Evolutionary conservation across 2,888 invertebrate species (phyloP), one percentile per base, ranked within the genome.

Genomic region (Dryadula phaetusa): DNA sequence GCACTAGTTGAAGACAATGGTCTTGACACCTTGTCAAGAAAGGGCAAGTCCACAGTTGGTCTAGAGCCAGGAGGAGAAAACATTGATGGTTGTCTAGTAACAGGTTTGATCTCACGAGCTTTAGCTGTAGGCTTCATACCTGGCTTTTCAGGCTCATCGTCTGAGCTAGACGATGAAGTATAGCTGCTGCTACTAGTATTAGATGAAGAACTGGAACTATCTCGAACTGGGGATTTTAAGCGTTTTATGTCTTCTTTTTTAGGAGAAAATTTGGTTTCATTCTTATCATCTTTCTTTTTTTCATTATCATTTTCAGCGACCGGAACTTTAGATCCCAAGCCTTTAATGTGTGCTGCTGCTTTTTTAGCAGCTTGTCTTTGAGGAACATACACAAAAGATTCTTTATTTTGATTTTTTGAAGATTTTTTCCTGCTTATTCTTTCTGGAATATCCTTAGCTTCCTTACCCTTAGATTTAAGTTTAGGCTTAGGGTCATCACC

Each of bases 311-410:
- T 74, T 72, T 89, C 93, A 1, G 82, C 75, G 49, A 82, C 77
- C 34, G 94, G 93, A 76, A 94, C 70, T 72, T 93, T 93, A 60
- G 78, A 94, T 71, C 95, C 95, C 75, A 96, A 91, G 7, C 96
- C 96, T 82, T 97, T 97, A 64, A 98, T 96, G 80, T 97, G 97
- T 77, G 97, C 97, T 1, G 97, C 97, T 0, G 98, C 98, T 83
- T 98, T 98, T 83, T 97, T 97, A 12, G 98, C 98, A 0, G 98
- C 98, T 86, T 97, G 97, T 69, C 98, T 92, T 82, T 98, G 98
- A 1, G 98, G 98, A 22, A 98, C 98, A 83, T 97, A 97, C 0
- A 97, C 95, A 47, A 97, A 94, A 54, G 96, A 93, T 75, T 94
- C 94, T 77, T 95, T 95, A 34, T 94, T 95, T 77, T 95, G 95